Evolutionary conservation across 2,888 invertebrate species (phyloP).

Genomic region (Entomobrya proxima): DNA sequence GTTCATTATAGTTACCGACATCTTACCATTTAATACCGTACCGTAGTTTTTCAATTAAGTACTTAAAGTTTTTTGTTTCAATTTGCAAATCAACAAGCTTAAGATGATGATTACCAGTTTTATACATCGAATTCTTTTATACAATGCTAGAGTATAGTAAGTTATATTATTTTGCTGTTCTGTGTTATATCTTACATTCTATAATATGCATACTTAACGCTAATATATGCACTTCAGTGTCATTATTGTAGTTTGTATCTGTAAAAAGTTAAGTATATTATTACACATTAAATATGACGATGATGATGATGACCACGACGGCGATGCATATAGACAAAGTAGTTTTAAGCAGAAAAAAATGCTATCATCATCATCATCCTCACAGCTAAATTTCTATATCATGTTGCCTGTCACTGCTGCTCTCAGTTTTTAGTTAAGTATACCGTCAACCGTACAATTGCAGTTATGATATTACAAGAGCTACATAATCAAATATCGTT

Average conservation of each 20-base stretch:
- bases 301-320: background rate
- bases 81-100: constrained; percentile 39
- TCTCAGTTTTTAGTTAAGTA: background rate
- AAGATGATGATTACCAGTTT: constrained; percentile 27
- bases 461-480: background rate
- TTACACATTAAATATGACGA: constrained; percentile 1
- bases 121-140: background rate
- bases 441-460: background rate
- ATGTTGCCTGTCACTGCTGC: background rate
- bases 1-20: constrained; percentile 1
- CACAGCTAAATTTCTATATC: background rate
- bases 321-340: background rate
- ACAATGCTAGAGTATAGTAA: constrained; percentile 11
- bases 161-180: background rate
- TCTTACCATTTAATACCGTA: constrained; percentile 46
- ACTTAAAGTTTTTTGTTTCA: constrained; percentile 42
- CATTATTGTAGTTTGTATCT: background rate
- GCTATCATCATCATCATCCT: too few relatives aligned
- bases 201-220: background rate
- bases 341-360: too few relatives aligned
- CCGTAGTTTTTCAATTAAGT: constrained; percentile 35
- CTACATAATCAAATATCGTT: constrained; percentile 1
- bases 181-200: constrained; percentile 1
- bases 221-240: constrained; percentile 51
- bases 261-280: too few relatives aligned